Base-by-base conservation (phyloP, 2,888 invertebrate genomes). In the Linnaemya tessellans region DNA sequence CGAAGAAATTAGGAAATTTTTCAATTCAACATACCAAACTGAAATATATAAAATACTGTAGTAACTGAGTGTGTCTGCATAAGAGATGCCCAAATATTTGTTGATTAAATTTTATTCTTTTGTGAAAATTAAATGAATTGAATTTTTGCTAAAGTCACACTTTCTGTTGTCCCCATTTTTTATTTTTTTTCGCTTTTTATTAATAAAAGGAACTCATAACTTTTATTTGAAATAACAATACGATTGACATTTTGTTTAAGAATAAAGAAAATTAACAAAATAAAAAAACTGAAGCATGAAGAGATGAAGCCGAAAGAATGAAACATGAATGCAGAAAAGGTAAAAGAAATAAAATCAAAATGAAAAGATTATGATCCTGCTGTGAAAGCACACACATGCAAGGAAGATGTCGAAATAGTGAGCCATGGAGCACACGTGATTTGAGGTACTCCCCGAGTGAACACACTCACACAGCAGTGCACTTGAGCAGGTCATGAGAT, bases 381-480 rank as follows among this genome's bases (percentile, higher is more conserved):
- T 90, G 89, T 86, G 90, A 84, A 51, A 86, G 86, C 87, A 84
- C 86, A 86, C 88, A 88, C 89, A 89, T 89, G 89, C 88, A 88
- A 71, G 74, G 20, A 73, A 65, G 56, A 20, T 65, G 58, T 38
- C 15, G 51, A 20, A 60, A 79, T 13, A 64, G 11, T 9, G 62
- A 56, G 11, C 35, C 30, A 43, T 62, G 30, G 41, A 79, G 20
- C 43, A 64, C 80, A 80, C 68, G 62, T 73, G 78, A 78, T 74
- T 46, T 88, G 88, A 89, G 88, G 88, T 88, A 71, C 56, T 60
- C 84, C 86, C 49, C 68, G 60, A 62, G 20, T 62, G 35, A 38
- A 70, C 25, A 46, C 41, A 49, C 49, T 35, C 51, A 15, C 20
- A 9, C 4, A 35, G 9, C 15, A 41, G 54, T 41, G 35, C 20